Evolutionary conservation across 2,888 invertebrate genomes (phyloP), one percentile per base, ranked within the genome.

Genomic region (Falcaria lacertinaria): DNA sequence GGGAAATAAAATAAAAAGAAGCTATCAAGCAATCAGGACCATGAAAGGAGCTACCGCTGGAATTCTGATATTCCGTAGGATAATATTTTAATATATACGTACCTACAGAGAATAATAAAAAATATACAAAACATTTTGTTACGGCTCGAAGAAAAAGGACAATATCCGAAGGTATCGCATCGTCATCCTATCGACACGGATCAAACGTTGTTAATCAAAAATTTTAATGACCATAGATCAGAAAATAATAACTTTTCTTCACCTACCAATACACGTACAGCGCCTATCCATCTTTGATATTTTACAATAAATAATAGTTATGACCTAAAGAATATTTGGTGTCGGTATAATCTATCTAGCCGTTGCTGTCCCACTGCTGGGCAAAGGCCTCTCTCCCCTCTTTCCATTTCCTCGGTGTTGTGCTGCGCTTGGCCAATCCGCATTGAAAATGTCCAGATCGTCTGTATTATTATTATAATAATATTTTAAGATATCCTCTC

Each of bases 161-260:
- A 79, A 79, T 70, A 70, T 70, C 57, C 57, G 57, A 58, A 64
- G 69, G 70, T 80, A 68, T 78, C 80, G 89, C 84, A 60, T 52
- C 71, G 86, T 89, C 89, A 89, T 82, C 79, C 74, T 72, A 81
- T 86, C 88, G 88, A 84, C 80, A 85, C 81, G 87, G 82, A 82
- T 85, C 84, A 80, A 84, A 86, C 78, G 86, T 80, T 71, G 85
- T 85, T 89, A 88, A 88, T 89, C 88, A 89, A 85, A 86, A 87
- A 87, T 88, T 89, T 89, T 89, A 89, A 89, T 89, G 87, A 88
- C 86, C 86, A 87, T 85, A 86, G 83, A 80, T 85, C 85, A 79
- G 80, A 88, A 88, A 86, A 88, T 88, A 89, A 88, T 88, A 88
- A 86, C 83, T 78, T 87, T 76, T 75, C 80, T 73, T 72, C 69